Evolutionary conservation across 2,113 vertebrate species (phyloP), one percentile per base, ranked within the genome.

Genomic region (Hemichromis elongatus): DNA sequence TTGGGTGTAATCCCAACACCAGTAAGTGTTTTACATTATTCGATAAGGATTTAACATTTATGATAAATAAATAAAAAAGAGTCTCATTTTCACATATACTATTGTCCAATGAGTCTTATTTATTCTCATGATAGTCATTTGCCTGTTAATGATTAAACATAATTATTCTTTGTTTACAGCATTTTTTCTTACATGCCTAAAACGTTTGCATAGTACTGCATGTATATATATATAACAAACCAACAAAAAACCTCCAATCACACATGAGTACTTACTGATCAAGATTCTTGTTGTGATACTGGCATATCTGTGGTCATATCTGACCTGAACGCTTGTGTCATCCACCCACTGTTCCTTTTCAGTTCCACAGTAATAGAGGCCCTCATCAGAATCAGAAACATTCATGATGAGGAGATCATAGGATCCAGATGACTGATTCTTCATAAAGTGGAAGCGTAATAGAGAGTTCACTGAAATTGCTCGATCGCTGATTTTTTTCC

Each of bases 311-410:
- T 54, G n/a, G 21, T 21, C 53, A 54, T 54, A 54, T 54, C 5
- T 21, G 53, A 54, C n/a, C n/a, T 54, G n/a, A 54, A 54, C 53
- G 3, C 0, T 0, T 24, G n/a, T 11, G n/a, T 0, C n/a, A 54
- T 6, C 53, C 21, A 0, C 53, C 53, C 10, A 63, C n/a, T 54
- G n/a, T 54, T 54, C 53, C 53, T 24, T 55, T 24, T 55, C 54
- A 28, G 54, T 28, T 56, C 54, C 54, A 57, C 55, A 59, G 56
- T 59, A 59, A 59, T 59, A 59, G 56, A 33, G 19, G 19, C 33
- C 59, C 19, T 63, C 59, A 63, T 63, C 59, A 37, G 33, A 63
- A 63, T 63, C 59, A 12, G 59, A 63, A 63, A 63, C 37, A 63
- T n/a, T 63, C 59, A n/a, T n/a, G 4, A 63, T 63, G 10, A 63